Evolutionary conservation across 2,797 vertebrate species (phyloP), one percentile per base, ranked within the genome.

Genomic region (Megalops cyprinoides): DNA sequence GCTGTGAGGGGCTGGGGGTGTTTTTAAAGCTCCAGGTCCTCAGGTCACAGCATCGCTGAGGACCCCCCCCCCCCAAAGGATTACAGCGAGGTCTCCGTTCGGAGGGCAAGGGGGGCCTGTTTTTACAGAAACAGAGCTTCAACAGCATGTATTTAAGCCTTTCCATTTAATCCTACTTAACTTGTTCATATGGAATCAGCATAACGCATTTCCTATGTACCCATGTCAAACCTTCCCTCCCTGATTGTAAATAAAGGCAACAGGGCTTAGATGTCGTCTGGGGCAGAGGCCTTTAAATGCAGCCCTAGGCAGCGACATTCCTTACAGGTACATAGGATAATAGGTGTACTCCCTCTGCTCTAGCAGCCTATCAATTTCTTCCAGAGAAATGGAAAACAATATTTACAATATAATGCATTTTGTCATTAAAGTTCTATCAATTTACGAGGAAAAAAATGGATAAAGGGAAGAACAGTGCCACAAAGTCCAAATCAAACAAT

Each of bases 91-190:
- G 55, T 58, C 25, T 25, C 58, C 15, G 3, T 62, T 34, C 34
- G 2, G 34, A 20, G 62, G 62, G 62, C 39, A 37, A 67, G 62
- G 34, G 65, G 65, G 58, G 58, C 3, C 62, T 20, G 62, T 37
- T 39, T 67, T 34, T 42, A 67, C 14, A 69, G 34, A 15, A 15
- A 34, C 37, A 42, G 18, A 69, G 65, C 65, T 69, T 69, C 65
- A 69, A 4, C 20, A 69, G 34, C 20, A 69, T 69, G 65, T 69
- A 8, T 37, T n/a, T 69, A 69, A 42, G 34, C 65, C 37, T 39
- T 69, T 23, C 18, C 0, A 65, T 5, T 37, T 69, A 69, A 69
- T 69, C 65, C 65, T 69, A 42, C 65, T 69, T 69, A 69, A 44
- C 65, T 69, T 69, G 37, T 69, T 69, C 65, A 69, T 37, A 69